Percentiles rank a stretch among this genome's conserved stretches.
Conservation (phyloP, 2,888 invertebrate genomes). For the Chloroclystis v-ata region DNA sequence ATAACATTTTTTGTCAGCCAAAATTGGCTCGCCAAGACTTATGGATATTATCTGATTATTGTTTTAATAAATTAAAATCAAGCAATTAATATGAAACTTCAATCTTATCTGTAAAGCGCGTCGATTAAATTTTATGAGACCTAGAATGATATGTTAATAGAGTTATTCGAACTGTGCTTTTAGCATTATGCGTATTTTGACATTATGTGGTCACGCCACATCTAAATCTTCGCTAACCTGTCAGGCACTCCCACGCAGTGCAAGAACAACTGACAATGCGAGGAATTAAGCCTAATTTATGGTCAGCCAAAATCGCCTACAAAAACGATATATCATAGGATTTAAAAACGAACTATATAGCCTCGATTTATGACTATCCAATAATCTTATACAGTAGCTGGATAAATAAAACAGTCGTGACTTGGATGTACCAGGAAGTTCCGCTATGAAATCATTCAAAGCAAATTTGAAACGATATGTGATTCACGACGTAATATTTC, state of each 20-base stretch:
- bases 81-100: constrained; percentile 22
- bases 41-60: constrained; percentile 17
- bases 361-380: constrained; percentile 24
- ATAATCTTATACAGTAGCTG: constrained; percentile 35
- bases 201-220: constrained; percentile 43
- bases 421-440: constrained; percentile 36
- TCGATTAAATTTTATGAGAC: constrained; percentile 27
- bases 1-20: constrained; percentile 18
- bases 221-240: constrained; percentile 49
- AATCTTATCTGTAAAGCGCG: constrained; percentile 8
- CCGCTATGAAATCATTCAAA: constrained; percentile 43
- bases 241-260: constrained; percentile 38
- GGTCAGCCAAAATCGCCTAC: constrained; percentile 28
- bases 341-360: constrained; percentile 26
- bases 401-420: constrained; percentile 36
- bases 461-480: constrained; percentile 29
- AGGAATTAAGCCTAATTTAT: constrained; percentile 42
- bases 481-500: constrained; percentile 39
- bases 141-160: constrained; percentile 34
- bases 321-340: constrained; percentile 28
- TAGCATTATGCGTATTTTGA: constrained; percentile 43
- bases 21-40: constrained; percentile 7
- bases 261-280: constrained; percentile 37
- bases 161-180: constrained; percentile 33
- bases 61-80: constrained; percentile 14